Percentiles rank a stretch among this genome's conserved stretches.
These are phyloP conservation scores for Nannobrachium achirus DNA, from an alignment of 2,113 vertebrate species.

Conservation along the genomic window DNA sequence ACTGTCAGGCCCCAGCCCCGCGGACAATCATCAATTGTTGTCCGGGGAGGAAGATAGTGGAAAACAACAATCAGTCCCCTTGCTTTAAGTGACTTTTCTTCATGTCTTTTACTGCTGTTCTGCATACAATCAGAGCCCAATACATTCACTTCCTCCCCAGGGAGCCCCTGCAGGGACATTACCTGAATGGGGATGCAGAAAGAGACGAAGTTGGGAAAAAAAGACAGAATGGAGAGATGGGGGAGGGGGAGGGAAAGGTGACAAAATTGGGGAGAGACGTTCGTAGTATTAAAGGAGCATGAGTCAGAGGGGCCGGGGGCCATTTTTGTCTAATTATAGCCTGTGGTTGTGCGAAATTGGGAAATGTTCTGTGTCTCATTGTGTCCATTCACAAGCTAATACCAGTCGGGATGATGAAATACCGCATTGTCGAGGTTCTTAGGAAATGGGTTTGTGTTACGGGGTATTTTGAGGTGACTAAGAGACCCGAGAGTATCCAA, in stretches of 20 bases:
- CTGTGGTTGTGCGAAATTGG: neutral
- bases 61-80: constrained; percentile 77
- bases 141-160: constrained; percentile 58
- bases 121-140: constrained; percentile 62
- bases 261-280: neutral
- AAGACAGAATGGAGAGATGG: neutral
- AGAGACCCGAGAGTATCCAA: constrained; percentile 8
- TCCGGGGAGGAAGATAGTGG: constrained; percentile 76
- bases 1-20: constrained; percentile 87
- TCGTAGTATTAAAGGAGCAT: neutral
- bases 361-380: constrained; percentile 2
- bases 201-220: neutral
- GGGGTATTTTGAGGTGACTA: neutral
- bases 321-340: constrained; percentile 20
- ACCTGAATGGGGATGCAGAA: constrained; percentile 9
- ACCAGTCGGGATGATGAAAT: constrained; percentile 21
- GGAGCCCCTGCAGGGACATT: constrained; percentile 47
- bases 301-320: constrained; percentile 39
- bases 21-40: constrained; percentile 94
- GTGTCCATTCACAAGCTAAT: neutral
- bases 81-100: constrained; percentile 75
- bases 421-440: constrained; percentile 21
- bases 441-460: constrained; percentile 21
- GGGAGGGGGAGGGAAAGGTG: neutral
- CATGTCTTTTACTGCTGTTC: constrained; percentile 64